phyloP scores from a whole-genome alignment of 2,113 vertebrate genomes.

The Hemicordylus capensis region DNA sequence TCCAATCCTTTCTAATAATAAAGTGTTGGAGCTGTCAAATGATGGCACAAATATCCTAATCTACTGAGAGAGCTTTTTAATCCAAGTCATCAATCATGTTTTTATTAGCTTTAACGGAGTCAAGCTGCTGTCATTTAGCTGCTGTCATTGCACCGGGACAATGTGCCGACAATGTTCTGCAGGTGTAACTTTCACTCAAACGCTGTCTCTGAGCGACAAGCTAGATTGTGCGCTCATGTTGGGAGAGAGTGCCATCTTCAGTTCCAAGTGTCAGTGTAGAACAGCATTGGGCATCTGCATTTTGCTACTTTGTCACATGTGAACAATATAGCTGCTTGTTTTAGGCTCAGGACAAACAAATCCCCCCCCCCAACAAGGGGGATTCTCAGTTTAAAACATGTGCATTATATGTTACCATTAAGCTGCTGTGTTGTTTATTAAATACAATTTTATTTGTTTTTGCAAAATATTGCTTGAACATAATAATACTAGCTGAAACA shows the following conservation, averaged over 20 bases:
- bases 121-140: slow-evolving; percentile 65
- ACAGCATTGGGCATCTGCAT: slow-evolving; percentile 2
- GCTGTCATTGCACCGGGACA: slow-evolving; percentile 64
- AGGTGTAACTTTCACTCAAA: slow-evolving; percentile 75
- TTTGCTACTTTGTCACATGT: neutral
- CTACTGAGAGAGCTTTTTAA: slow-evolving; percentile 76
- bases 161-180: slow-evolving; percentile 66
- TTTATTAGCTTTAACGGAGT: slow-evolving; percentile 71
- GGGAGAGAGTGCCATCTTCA: slow-evolving; percentile 87
- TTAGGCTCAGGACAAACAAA: neutral
- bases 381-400: neutral
- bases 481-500: slow-evolving; percentile 54
- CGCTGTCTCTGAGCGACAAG: slow-evolving; percentile 43
- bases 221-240: slow-evolving; percentile 36
- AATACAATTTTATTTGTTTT: neutral
- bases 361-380: no score
- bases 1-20: slow-evolving; percentile 76
- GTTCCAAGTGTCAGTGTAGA: slow-evolving; percentile 48
- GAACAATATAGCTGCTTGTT: neutral
- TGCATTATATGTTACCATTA: neutral
- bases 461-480: slow-evolving; percentile 4
- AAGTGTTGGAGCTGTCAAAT: slow-evolving; percentile 79
- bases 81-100: slow-evolving; percentile 79
- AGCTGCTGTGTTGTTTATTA: neutral
- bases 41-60: slow-evolving; percentile 75